phyloP scores from a whole-genome alignment of 2,888 invertebrate species.

The Eupithecia exiguata region DNA sequence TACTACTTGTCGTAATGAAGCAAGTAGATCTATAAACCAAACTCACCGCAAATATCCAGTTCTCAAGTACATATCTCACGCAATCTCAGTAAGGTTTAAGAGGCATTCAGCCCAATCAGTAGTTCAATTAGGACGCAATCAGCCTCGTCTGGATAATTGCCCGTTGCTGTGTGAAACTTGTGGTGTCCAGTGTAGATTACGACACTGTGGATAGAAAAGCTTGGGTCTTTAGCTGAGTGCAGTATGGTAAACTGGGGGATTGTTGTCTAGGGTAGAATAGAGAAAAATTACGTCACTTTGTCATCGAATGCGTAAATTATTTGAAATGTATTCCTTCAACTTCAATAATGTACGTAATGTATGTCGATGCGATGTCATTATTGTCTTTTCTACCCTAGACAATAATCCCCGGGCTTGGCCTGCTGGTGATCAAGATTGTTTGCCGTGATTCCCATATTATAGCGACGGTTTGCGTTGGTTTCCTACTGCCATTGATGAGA shows the following conservation, averaged over 20 bases:
- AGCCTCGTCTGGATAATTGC: slow-evolving; percentile 28
- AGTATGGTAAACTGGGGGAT: too few relatives aligned
- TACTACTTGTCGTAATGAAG: not conserved
- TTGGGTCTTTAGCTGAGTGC: not conserved
- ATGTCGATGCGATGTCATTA: too few relatives aligned
- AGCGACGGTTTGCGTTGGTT: not conserved
- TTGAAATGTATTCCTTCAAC: too few relatives aligned
- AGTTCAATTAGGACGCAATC: slow-evolving; percentile 28
- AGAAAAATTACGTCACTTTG: too few relatives aligned
- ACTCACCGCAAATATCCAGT: slow-evolving; percentile 6
- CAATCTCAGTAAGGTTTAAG: slow-evolving; percentile 22
- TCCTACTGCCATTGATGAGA: too few relatives aligned
- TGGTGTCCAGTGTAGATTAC: slow-evolving; percentile 18
- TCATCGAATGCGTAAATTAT: too few relatives aligned
- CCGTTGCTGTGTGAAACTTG: slow-evolving; percentile 26
- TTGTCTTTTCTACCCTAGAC: too few relatives aligned
- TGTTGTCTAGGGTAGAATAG: too few relatives aligned
- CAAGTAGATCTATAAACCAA: not conserved
- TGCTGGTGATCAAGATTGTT: not conserved
- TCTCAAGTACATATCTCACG: slow-evolving; percentile 13
- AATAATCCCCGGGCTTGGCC: too few relatives aligned
- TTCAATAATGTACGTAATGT: too few relatives aligned
- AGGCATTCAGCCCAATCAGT: slow-evolving; percentile 25
- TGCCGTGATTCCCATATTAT: not conserved
- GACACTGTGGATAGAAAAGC: not conserved